Base-by-base conservation (phyloP, 2,888 invertebrate species). In the Erebia ligea region DNA sequence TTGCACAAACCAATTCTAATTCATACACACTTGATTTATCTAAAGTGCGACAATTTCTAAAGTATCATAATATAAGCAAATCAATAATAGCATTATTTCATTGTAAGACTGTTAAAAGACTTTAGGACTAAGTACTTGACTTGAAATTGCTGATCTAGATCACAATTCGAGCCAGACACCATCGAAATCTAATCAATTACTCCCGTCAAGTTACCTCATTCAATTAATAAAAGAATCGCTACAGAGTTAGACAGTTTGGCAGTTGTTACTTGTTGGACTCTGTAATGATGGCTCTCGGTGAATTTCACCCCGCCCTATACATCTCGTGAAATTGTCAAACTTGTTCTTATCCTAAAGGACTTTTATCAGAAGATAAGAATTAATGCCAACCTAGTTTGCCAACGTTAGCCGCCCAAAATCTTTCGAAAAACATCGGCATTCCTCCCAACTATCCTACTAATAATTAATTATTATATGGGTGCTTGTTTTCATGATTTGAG, bases 181-280 rank as follows among this genome's bases (percentile, higher is more conserved):
- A 78, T 73, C 72, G 73, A 73, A 73, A 75, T 69, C 72, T 69
- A 77, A 75, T 77, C 76, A 78, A 78, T 78, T 76, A 77, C 76
- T 76, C 76, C 77, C 74, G 77, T 77, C 77, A 78, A 77, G 76
- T 76, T 76, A 78, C 72, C 69, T 75, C 71, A 76, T 76, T 76
- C 75, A 77, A 76, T 79, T 77, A 76, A 71, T 71, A 70, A 75
- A 75, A 73, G 73, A 76, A 76, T 73, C 73, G 67, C 73, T 75
- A 73, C 74, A 69, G 72, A 79, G 76, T 80, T 76, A 67, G 80
- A 77, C 78, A 80, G 78, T 80, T 80, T 77, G 79, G 76, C 79
- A 78, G 74, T 78, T 77, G 75, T 75, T 68, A 78, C 74, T 78
- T 77, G 75, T 75, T 68, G 74, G 70, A 75, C 67, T 66, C 69